Evolutionary conservation across 2,113 vertebrate genomes (phyloP).

Genomic region (Ursus arctos): DNA sequence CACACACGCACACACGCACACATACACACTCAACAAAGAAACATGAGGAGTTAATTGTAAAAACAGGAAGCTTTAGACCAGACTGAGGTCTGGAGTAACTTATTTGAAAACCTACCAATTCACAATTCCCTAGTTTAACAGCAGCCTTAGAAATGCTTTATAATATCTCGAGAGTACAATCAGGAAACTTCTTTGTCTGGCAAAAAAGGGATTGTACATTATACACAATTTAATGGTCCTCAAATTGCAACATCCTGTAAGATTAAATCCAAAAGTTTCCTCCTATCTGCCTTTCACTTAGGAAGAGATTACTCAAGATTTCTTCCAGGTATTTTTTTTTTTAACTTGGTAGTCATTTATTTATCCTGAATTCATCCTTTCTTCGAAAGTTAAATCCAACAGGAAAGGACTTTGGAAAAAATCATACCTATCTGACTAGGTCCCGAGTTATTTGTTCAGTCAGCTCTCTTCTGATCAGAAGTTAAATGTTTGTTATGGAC

Average conservation of each 20-base stretch:
- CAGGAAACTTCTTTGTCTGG: conserved; percentile 77
- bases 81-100: conserved; percentile 79
- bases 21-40: conserved; percentile 69
- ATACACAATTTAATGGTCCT: conserved; percentile 65
- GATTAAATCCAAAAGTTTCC: conserved; percentile 70
- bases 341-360: conserved; percentile 38
- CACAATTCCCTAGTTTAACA: conserved; percentile 71
- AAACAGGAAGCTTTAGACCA: conserved; percentile 83
- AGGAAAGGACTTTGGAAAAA: conserved; percentile 64
- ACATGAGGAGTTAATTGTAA: conserved; percentile 84
- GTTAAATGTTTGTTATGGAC: conserved; percentile 35
- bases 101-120: conserved; percentile 77
- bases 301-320: conserved; percentile 60
- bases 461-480: conserved; percentile 2
- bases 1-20: conserved; percentile 55
- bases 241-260: conserved; percentile 64
- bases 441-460: neutral
- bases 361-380: conserved; percentile 57
- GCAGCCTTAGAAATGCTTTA: conserved; percentile 75
- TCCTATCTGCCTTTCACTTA: conserved; percentile 48
- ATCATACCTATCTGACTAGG: neutral
- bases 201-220: conserved; percentile 58
- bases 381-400: conserved; percentile 52
- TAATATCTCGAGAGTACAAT: conserved; percentile 79
- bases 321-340: conserved; percentile 48